Conservation (phyloP, 53 echinoderm and acorn worm genomes). For the Hippasteria phrygiana region DNA sequence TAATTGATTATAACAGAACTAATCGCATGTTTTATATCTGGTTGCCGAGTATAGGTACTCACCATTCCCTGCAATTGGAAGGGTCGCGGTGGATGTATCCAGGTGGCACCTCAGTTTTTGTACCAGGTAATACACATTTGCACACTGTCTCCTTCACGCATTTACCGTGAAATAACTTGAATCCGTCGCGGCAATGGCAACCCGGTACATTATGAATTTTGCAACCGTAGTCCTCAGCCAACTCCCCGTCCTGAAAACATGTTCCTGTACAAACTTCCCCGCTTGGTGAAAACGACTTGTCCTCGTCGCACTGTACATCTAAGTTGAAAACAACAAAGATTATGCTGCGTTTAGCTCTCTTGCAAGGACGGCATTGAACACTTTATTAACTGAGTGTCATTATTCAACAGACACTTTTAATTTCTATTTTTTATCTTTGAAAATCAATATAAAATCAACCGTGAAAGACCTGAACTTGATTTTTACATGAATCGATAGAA, state of each 20-base stretch:
- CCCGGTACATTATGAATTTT: constrained; percentile 77
- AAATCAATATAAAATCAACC: no score
- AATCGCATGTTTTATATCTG: no score
- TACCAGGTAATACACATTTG: constrained; percentile 62
- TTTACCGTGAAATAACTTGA: constrained; percentile 27
- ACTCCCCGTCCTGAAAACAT: constrained; percentile 25
- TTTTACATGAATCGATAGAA: no score
- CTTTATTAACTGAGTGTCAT: no score
- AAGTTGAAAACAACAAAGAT: neutral
- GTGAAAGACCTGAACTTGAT: no score
- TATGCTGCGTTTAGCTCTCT: no score
- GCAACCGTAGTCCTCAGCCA: neutral
- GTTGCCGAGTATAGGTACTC: constrained; percentile 39
- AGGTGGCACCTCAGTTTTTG: neutral
- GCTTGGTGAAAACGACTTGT: constrained; percentile 68
- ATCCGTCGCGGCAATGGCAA: constrained; percentile 77
- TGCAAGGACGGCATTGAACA: no score
- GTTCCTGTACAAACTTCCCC: constrained; percentile 61
- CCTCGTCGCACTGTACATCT: constrained; percentile 82
- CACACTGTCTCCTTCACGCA: constrained; percentile 68
- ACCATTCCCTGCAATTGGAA: constrained; percentile 80
- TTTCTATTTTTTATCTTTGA: no score
- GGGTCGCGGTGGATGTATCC: constrained; percentile 17
- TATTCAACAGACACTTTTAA: no score
- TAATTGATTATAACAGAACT: neutral